Conservation (phyloP, 2,888 invertebrate genomes). For the Mimas tiliae region DNA sequence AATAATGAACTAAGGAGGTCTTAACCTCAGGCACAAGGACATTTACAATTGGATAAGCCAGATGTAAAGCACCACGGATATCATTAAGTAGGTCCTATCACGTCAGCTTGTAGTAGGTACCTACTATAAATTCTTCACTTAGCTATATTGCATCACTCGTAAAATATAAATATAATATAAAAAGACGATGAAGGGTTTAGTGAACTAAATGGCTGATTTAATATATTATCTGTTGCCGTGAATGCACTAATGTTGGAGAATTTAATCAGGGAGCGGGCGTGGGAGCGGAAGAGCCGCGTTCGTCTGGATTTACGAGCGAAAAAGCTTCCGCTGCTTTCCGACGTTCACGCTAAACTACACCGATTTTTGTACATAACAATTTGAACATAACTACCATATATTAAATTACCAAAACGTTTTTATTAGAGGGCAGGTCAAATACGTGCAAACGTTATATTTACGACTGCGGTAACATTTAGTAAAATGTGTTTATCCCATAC, state of each 20-base stretch:
- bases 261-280: constrained; percentile 63
- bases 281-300: constrained; percentile 57
- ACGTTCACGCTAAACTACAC: constrained; percentile 47
- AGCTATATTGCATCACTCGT: no score
- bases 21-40: no score
- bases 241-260: constrained; percentile 68
- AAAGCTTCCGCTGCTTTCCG: constrained; percentile 62
- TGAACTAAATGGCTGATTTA: constrained; percentile 47
- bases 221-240: constrained; percentile 65
- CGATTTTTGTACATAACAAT: constrained; percentile 51
- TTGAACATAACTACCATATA: constrained; percentile 39
- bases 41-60: no score
- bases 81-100: no score
- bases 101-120: no score
- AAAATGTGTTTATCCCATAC: constrained; percentile 6
- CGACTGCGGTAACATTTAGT: constrained; percentile 20
- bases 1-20: no score
- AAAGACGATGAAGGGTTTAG: neutral
- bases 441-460: constrained; percentile 20
- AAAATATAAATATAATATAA: neutral
- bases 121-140: no score
- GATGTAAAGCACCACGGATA: no score
- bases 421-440: constrained; percentile 19
- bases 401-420: constrained; percentile 37
- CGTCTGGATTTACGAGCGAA: constrained; percentile 66